Base-by-base conservation (phyloP, 2,888 invertebrate species). In the Eupithecia dodoneata region DNA sequence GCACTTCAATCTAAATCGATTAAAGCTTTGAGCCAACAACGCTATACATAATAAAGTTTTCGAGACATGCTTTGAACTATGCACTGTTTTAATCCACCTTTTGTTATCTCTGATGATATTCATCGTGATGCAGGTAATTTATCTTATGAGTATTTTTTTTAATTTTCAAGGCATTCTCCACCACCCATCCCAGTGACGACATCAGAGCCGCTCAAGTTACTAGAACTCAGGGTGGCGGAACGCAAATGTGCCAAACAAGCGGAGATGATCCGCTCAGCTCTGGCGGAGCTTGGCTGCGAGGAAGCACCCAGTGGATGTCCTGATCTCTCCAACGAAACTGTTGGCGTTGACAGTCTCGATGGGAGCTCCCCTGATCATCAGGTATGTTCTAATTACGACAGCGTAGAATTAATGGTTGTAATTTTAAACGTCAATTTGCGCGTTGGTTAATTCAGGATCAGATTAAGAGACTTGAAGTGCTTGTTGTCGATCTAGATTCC, bases 221-320 rank as follows among this genome's bases (percentile, higher is more conserved):
- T 97, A 85, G 98, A 98, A 87, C 92, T 98, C 78, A 96, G 97
- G 83, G 98, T 98, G 85, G 97, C 97, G 81, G 98, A 99, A 89
- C 96, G 98, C 80, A 98, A 98, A 89, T 96, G 98, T 90, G 96
- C 97, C 78, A 97, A 97, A 85, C 97, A 98, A 88, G 96, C 97
- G 4, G 98, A 98, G 87, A 96, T 98, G 90, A 98, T 98, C 82
- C 96, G 97, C 85, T 96, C 97, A 70, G 98, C 98, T n/a, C 92
- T 98, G 78, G 98, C 97, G 78, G 98, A 98, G 91, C 95, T 98
- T 47, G 98, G 98, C 76, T 98, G 98, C 88, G 98, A 98, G 91
- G 98, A 98, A 93, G 96, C 97, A 77, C 98, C 98, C 18, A 97
- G 97, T 9, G 98, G 98, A 73, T 98, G 98, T 89, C 96, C 96